Base-by-base conservation (phyloP, 2,113 vertebrate genomes). In the Rhea americana region DNA sequence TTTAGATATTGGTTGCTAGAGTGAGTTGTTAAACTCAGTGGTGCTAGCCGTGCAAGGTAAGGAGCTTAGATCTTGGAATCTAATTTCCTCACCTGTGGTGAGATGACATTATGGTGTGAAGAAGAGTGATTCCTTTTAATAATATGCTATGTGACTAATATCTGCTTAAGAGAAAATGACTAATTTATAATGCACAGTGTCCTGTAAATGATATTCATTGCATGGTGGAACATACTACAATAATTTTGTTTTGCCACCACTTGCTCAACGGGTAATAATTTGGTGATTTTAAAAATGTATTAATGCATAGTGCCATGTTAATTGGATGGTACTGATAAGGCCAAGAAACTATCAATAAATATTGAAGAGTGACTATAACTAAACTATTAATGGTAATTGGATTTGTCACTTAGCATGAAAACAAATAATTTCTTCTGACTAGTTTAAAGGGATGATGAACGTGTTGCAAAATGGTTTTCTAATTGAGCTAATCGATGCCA, bases 381-480 rank as follows among this genome's bases (percentile, higher is more conserved):
- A 95, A 96, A 95, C 74, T 93, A 93, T 93, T 95, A 88, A 96
- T 58, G 72, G 87, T 96, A 96, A 96, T 80, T 94, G 93, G 66
- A 91, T 97, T 96, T 98, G 93, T 95, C 94, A 91, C 75, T 95
- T 97, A 93, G 89, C 66, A 92, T 74, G 82, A 88, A 87, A 96
- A 91, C 68, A 43, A 81, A 1, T 92, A 94, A 82, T 45, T 96
- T 86, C 83, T 95, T 94, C 88, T 71, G 68, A 86, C 74, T 78
- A 62, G 75, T 95, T 96, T 97, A 96, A 97, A 95, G 47, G 61
- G 91, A 48, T 37, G 71, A 94, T 91, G 15, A 91, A 85, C 73
- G 32, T 96, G 50, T 84, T 89, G 58, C 48, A 92, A 83, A 91
- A 93, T 21, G 30, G 85, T 96, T 96, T 96, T 89, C 55, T 25